Base-by-base conservation (phyloP, 2,888 invertebrate species). In the Clitarchus hookeri region DNA sequence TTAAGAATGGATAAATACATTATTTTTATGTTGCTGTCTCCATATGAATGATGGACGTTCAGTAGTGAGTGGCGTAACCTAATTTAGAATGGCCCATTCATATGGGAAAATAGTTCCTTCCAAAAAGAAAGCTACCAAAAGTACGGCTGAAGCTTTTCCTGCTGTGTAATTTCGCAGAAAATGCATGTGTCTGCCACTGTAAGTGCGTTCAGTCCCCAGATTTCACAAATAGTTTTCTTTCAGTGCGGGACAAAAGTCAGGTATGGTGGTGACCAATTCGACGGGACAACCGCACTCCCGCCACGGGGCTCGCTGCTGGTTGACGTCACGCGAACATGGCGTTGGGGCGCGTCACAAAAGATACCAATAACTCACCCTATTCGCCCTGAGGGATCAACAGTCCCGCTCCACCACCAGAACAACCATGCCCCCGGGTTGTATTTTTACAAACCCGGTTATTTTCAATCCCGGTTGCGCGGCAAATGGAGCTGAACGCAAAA, bases 401-500 rank as follows among this genome's bases (percentile, higher is more conserved):
- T 65, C 12, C 65, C 65, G 65, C 65, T 19, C 65, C 65, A 65
- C 65, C 65, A 8, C 65, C 48, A 8, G 12, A 48, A 48, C 48
- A 48, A 48, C 48, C 65, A 23, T 23, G 65, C n/a, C 65, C 65
- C 65, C 65, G 65, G 16, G 12, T 19, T 6, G 6, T 65, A 1
- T 65, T 65, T 65, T 65, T 65, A n/a, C 65, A 65, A 65, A 65
- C n/a, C 65, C 65, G n/a, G 19, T 65, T 65, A 65, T 82, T 82
- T 36, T 27, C 82, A 27, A 82, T 82, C 23, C 82, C 44, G 44
- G 44, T 26, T 26, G 82, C 82, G 82, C 82, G 44, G 82, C 82
- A 82, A 82, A 82, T 82, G 82, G 23, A 82, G 82, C 82, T 82
- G 27, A 44, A 82, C 82, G 82, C 44, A 44, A 27, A 82, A 82